Evolutionary conservation across 2,113 vertebrate species (phyloP).

Genomic region (Vidua macroura): DNA sequence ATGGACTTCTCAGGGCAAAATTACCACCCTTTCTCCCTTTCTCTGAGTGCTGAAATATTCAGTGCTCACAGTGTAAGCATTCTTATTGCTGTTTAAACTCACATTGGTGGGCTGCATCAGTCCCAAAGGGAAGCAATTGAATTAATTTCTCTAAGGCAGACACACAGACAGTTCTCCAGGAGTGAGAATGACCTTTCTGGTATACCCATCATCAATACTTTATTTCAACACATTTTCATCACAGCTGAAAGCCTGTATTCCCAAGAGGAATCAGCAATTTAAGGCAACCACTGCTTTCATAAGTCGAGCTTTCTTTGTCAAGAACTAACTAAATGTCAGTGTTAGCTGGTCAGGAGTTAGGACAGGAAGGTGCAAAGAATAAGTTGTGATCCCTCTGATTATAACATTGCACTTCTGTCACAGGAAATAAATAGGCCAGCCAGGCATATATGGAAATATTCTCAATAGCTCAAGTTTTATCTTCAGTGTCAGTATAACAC

Average conservation of each 20-base stretch:
- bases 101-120: background rate
- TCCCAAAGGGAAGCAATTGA: constrained; percentile 43
- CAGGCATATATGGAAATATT: background rate
- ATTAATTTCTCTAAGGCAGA: constrained; percentile 56
- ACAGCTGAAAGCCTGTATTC: constrained; percentile 34
- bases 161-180: constrained; percentile 4
- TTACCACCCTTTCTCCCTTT: background rate
- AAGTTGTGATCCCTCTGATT: background rate
- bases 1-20: background rate
- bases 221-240: constrained; percentile 57
- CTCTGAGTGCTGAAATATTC: background rate
- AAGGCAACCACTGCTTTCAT: background rate
- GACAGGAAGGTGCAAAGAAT: background rate
- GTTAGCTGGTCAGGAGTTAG: constrained; percentile 9
- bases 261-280: constrained; percentile 13
- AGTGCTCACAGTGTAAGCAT: background rate
- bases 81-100: constrained; percentile 26
- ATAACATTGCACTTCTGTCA: background rate
- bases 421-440: background rate
- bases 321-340: constrained; percentile 42
- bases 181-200: constrained; percentile 52
- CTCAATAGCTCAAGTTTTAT: background rate
- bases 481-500: background rate
- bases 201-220: constrained; percentile 50
- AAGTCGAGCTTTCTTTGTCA: constrained; percentile 1